Percentiles rank a stretch among this genome's conserved stretches.
Conservation (phyloP, 53 echinoderm and acorn worm species). For the Echinarachnius parma region DNA sequence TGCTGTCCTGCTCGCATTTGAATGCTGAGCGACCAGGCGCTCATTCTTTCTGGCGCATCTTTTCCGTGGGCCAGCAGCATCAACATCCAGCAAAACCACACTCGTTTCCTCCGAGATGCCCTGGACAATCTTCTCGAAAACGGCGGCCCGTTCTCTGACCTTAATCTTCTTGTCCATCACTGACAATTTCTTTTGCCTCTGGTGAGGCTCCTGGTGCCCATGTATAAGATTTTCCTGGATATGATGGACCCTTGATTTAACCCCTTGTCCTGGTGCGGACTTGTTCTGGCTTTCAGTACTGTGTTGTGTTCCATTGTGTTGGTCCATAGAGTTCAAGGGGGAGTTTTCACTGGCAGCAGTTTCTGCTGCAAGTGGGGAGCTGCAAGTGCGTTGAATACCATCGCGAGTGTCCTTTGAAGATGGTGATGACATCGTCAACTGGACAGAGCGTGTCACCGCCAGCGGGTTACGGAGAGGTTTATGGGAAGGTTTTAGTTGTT, state of each 20-base stretch:
- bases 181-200: slow-evolving; percentile 19
- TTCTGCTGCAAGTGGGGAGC: slow-evolving; percentile 4
- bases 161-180: slow-evolving; percentile 25
- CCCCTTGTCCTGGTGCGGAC: neutral
- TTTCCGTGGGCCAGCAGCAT: slow-evolving; percentile 5
- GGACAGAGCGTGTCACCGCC: neutral
- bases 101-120: slow-evolving; percentile 32
- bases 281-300: slow-evolving; percentile 27
- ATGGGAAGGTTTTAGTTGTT: neutral
- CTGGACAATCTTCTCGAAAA: slow-evolving; percentile 31
- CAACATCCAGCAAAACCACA: slow-evolving; percentile 26
- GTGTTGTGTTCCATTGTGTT: slow-evolving; percentile 20
- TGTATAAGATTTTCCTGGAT: slow-evolving; percentile 24
- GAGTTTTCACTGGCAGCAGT: neutral
- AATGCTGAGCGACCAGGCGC: neutral
- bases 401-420: slow-evolving; percentile 3
- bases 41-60: slow-evolving; percentile 19
- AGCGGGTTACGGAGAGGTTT: slow-evolving; percentile 4
- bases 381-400: slow-evolving; percentile 32
- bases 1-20: neutral
- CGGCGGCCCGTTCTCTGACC: slow-evolving; percentile 28
- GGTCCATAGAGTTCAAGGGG: slow-evolving; percentile 14
- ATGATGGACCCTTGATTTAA: slow-evolving; percentile 30
- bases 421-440: neutral
- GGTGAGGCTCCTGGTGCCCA: neutral